Evolutionary conservation across 2,113 vertebrate genomes (phyloP).

Genomic region (Danionella cerebrum): DNA sequence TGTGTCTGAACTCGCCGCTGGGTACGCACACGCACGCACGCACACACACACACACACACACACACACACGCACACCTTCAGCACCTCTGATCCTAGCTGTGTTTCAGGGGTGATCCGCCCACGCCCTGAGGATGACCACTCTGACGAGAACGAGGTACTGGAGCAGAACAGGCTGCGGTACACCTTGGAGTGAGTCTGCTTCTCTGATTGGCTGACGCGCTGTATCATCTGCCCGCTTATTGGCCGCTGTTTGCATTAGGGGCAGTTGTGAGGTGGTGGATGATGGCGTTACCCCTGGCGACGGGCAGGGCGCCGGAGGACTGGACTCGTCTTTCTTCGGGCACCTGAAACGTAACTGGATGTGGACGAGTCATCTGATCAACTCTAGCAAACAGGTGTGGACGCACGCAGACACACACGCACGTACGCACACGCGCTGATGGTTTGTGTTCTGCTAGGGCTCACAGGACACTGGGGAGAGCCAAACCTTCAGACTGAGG

Average conservation of each 20-base stretch:
- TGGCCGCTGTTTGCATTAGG: slow-evolving; percentile 49
- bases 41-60: no score
- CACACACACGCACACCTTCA: no score
- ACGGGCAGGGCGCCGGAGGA: slow-evolving; percentile 83
- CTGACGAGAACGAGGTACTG: not conserved
- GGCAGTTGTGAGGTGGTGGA: slow-evolving; percentile 75
- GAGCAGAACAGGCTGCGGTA: not conserved
- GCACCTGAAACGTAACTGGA: slow-evolving; percentile 94
- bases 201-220: not conserved
- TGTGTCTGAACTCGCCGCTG: slow-evolving; percentile 73
- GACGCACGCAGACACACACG: not conserved
- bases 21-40: not conserved
- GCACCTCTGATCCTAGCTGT: not conserved
- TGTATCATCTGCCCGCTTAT: not conserved
- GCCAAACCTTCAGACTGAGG: slow-evolving; percentile 71
- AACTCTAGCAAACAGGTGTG: slow-evolving; percentile 23
- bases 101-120: slow-evolving; percentile 21
- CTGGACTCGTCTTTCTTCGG: slow-evolving; percentile 86
- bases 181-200: not conserved
- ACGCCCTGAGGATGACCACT: not conserved
- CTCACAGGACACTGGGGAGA: slow-evolving; percentile 54
- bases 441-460: no score
- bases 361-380: slow-evolving; percentile 89
- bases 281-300: slow-evolving; percentile 78
- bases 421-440: not conserved